These are phyloP conservation scores for Eretmocerus hayati DNA, from an alignment of 2,888 invertebrate species.

Conservation along the genomic window DNA sequence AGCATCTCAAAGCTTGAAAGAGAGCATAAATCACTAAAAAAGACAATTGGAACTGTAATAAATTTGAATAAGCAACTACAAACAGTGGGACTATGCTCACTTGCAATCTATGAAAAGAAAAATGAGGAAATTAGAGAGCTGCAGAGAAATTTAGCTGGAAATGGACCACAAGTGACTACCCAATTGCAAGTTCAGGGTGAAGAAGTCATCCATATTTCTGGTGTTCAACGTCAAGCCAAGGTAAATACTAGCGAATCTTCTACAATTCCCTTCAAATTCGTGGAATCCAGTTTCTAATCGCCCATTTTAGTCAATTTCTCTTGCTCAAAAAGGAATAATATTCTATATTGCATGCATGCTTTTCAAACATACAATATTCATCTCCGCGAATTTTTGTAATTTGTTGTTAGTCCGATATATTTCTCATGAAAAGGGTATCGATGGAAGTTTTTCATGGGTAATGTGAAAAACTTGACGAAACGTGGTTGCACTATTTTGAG, in stretches of 20 bases:
- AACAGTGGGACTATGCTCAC: slow-evolving; percentile 29
- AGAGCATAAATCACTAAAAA: slow-evolving; percentile 33
- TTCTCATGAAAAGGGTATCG: no score
- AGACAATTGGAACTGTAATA: slow-evolving; percentile 27
- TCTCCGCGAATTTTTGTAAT: no score
- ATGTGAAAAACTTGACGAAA: no score
- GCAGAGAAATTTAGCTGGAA: slow-evolving; percentile 21
- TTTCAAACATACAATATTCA: no score
- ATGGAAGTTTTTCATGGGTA: no score
- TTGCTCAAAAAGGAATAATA: no score
- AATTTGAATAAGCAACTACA: slow-evolving; percentile 34
- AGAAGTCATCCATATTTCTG: neutral
- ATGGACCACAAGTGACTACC: neutral
- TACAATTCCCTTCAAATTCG: no score
- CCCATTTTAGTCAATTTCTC: no score
- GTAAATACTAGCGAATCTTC: slow-evolving; percentile 4
- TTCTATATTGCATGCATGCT: no score
- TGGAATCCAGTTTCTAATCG: no score
- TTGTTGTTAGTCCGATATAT: no score
- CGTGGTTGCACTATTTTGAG: no score
- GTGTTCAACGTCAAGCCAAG: slow-evolving; percentile 3
- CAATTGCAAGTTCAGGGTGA: neutral
- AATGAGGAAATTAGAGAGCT: slow-evolving; percentile 27
- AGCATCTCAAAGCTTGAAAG: slow-evolving; percentile 33
- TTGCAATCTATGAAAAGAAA: slow-evolving; percentile 28